Evolutionary conservation across 1,140 invertebrate genomes (phyloP).

Genomic region (Aphelinus certus): DNA sequence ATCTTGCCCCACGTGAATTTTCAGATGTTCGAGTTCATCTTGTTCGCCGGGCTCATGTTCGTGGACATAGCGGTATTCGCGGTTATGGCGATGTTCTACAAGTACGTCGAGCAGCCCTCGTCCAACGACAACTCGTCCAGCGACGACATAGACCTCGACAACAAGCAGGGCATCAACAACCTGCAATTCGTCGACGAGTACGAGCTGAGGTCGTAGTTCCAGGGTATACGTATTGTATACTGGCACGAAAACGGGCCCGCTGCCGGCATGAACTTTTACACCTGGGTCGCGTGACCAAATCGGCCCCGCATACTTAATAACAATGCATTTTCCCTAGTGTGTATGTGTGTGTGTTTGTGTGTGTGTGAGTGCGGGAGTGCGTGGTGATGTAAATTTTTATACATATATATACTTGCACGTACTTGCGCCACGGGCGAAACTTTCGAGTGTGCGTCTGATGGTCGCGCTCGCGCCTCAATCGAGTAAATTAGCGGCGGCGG

Average conservation of each 20-base stretch:
- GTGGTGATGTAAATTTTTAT: constrained; percentile 19
- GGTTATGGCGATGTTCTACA: constrained; percentile 78
- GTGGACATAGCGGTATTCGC: constrained; percentile 84
- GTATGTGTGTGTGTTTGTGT: background rate
- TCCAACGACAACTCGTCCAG: background rate
- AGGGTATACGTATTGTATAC: too few species aligned
- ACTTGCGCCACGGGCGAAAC: background rate
- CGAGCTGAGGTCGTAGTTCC: too few species aligned
- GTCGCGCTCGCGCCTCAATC: too few species aligned
- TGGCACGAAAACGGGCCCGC: too few species aligned
- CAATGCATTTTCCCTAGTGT: constrained; percentile 5
- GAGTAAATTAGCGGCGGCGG: too few species aligned
- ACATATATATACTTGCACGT: constrained; percentile 15
- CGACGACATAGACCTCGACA: constrained; percentile 4
- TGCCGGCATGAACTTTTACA: too few species aligned
- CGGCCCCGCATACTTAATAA: background rate
- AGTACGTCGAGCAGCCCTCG: constrained; percentile 66
- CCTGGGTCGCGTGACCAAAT: too few species aligned
- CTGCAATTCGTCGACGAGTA: too few species aligned
- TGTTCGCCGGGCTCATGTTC: constrained; percentile 88
- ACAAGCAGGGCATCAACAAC: background rate
- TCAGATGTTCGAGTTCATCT: constrained; percentile 85
- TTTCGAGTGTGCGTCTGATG: background rate
- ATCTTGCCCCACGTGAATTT: constrained; percentile 52
- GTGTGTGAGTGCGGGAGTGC: too few species aligned